phyloP scores from a whole-genome alignment of 2,888 invertebrate species.

The Asteroscopus sphinx region DNA sequence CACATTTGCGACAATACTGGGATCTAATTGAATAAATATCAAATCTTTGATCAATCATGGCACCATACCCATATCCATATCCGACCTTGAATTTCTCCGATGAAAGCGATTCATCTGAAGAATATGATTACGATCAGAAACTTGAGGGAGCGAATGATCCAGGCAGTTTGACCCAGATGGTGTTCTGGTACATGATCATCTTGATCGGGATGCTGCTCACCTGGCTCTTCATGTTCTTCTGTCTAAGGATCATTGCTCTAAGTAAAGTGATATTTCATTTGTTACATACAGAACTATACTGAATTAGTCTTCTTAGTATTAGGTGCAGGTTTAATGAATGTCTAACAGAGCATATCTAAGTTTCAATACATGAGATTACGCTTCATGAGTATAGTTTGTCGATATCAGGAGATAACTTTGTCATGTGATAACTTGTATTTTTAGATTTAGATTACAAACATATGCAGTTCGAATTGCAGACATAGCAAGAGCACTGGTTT shows the following conservation, averaged over 20 bases:
- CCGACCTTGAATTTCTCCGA: slow-evolving; percentile 56
- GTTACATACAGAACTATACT: background rate
- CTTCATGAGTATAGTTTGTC: no score
- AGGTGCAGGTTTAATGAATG: no score
- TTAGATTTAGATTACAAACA: no score
- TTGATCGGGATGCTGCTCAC: slow-evolving; percentile 74
- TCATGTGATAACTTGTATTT: no score
- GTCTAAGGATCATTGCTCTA: slow-evolving; percentile 73
- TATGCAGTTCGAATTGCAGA: no score
- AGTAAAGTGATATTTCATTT: slow-evolving; percentile 61
- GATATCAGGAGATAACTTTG: no score
- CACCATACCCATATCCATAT: slow-evolving; percentile 76
- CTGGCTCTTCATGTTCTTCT: slow-evolving; percentile 80
- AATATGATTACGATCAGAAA: slow-evolving; percentile 49
- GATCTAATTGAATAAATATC: background rate
- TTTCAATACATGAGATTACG: no score
- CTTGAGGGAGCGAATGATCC: slow-evolving; percentile 55
- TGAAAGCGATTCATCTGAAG: slow-evolving; percentile 29
- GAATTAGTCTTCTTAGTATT: no score
- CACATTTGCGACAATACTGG: background rate
- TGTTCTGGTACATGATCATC: slow-evolving; percentile 80
- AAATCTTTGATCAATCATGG: slow-evolving; percentile 62
- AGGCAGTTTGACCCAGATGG: slow-evolving; percentile 67
- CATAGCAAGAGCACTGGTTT: no score
- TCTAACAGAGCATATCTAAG: no score